Evolutionary conservation across 1,140 invertebrate genomes (phyloP).

Genomic region (Lineus longissimus): DNA sequence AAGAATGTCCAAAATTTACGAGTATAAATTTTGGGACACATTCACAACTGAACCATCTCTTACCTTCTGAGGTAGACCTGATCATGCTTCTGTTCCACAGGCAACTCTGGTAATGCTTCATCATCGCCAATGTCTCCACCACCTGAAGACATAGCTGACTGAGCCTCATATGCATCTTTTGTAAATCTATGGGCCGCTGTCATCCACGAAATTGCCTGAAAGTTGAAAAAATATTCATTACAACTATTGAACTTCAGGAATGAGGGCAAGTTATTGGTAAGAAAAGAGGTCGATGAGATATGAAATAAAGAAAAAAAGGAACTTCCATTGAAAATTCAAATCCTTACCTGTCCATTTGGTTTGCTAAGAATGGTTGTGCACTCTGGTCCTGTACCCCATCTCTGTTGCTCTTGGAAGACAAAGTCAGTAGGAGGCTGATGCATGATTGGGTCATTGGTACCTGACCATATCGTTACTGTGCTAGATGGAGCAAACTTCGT

Average conservation of each 20-base stretch:
- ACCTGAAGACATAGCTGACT: constrained; percentile 1
- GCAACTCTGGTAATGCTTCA: constrained; percentile 34
- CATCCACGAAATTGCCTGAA: constrained; percentile 48
- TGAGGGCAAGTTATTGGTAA: too few species aligned
- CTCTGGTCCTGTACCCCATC: constrained; percentile 52
- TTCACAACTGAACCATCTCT: too few species aligned
- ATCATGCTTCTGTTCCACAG: constrained; percentile 31
- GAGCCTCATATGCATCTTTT: constrained; percentile 38
- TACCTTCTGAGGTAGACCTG: constrained; percentile 39
- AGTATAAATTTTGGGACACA: too few species aligned
- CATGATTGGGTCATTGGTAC: constrained; percentile 37
- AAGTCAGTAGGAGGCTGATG: constrained; percentile 49
- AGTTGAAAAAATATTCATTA: neutral
- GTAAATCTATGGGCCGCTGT: constrained; percentile 48
- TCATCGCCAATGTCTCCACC: constrained; percentile 4
- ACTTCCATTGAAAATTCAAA: too few species aligned
- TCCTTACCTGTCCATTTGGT: constrained; percentile 50
- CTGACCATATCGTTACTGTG: constrained; percentile 49
- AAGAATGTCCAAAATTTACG: too few species aligned
- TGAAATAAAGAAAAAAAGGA: too few species aligned
- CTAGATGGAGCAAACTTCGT: constrained; percentile 39
- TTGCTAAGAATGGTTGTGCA: constrained; percentile 52
- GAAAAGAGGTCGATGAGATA: too few species aligned
- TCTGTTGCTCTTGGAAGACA: constrained; percentile 51
- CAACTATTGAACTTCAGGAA: neutral